These are phyloP conservation scores for Spongilla lacustris DNA, from an alignment of 37 sponge, comb jelly and placozoan species.

Conservation along the genomic window DNA sequence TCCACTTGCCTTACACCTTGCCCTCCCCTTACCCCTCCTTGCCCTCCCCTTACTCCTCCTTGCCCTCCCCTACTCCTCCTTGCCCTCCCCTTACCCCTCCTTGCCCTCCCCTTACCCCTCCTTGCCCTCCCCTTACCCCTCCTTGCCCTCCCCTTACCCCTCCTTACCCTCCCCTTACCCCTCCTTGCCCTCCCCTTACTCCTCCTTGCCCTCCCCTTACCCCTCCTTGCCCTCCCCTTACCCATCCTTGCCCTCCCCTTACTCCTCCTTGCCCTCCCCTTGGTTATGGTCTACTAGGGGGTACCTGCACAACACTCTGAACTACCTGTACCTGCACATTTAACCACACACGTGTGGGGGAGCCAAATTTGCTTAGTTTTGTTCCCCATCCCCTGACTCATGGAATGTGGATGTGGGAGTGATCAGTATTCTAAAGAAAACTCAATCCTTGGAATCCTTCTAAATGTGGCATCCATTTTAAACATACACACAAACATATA, in stretches of 20 bases:
- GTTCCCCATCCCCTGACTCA: background rate
- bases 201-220: background rate
- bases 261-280: too few relatives aligned
- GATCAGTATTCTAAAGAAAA: background rate
- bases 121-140: background rate
- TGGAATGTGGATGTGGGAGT: background rate
- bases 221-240: background rate
- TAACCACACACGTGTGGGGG: background rate
- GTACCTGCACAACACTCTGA: too few relatives aligned
- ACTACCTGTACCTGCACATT: too few relatives aligned
- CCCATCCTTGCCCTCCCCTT: background rate
- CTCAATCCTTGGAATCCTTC: background rate
- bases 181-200: too few relatives aligned
- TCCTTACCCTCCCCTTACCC: background rate
- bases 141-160: background rate
- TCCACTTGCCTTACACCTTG: too few relatives aligned
- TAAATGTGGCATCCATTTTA: background rate
- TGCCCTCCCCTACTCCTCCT: background rate
- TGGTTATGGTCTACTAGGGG: too few relatives aligned
- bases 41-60: background rate
- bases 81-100: background rate
- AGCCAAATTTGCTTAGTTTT: background rate
- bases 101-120: background rate
- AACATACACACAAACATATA: background rate
- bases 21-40: too few relatives aligned